Evolutionary conservation across 1,140 invertebrate genomes (phyloP), one percentile per base, ranked within the genome.

Genomic region (Mycetomoellerius zeteki): DNA sequence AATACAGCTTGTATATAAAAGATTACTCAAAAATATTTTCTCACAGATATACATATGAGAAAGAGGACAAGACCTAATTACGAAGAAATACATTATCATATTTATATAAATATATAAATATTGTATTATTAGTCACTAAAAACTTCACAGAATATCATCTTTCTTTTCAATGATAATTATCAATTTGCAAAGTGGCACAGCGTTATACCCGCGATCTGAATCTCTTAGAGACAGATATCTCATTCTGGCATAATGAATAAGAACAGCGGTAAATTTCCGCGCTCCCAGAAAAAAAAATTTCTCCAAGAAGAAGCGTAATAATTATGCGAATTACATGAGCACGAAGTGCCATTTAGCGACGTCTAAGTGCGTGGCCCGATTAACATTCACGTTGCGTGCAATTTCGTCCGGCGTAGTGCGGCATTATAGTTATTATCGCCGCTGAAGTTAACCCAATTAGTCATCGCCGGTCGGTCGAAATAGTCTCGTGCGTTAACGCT

Each of bases 371-470:
- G 69, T 73, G 80, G 69, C 27, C 54, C 69, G 80, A 75, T 84
- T 84, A 75, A 84, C 54, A 84, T 84, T 84, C 80, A 84, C 69
- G 71, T 73, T 62, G 71, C 72, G 27, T 73, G 80, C 80, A 84
- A 84, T 84, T 84, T 84, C 69, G 69, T 84, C 80, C 69, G 80
- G 19, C 65, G 33, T 67, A 21, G 30, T 12, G 65, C 19, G 67
- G 37, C 69, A 84, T 84, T 84, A 84, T 37, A 84, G 80, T 84
- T 84, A 84, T 84, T 84, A 75, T 69, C 54, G 56, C 73, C 80
- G 37, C 54, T 75, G 69, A 84, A 84, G 80, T 84, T 84, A 84
- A 84, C 80, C 80, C 80, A 84, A 84, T 84, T 84, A 84, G 54
- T 84, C 69, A 73, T 84, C 80, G 80, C 37, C 80, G 80, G 69